phyloP scores from a whole-genome alignment of 2,113 vertebrate genomes.

The Rhizomys pruinosus region DNA sequence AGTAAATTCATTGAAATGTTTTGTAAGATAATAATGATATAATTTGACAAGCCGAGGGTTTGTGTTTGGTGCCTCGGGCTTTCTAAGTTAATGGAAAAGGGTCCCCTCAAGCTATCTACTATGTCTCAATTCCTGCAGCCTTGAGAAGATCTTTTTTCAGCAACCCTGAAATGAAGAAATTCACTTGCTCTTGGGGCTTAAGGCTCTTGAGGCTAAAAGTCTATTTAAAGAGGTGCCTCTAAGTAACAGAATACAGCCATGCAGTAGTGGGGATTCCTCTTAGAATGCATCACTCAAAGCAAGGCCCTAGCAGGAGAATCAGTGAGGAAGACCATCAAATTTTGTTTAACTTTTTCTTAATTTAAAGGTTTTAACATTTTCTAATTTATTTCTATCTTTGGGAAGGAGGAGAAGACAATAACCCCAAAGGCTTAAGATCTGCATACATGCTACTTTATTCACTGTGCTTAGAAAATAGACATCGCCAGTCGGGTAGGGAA shows the following conservation, averaged over 20 bases:
- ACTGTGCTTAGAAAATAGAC: conserved; percentile 62
- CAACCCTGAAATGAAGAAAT: conserved; percentile 67
- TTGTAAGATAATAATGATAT: conserved; percentile 43
- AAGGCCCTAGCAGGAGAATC: conserved; percentile 66
- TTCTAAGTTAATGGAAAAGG: conserved; percentile 37
- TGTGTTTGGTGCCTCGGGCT: conserved; percentile 61
- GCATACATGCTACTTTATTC: conserved; percentile 40
- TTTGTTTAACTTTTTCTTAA: conserved; percentile 86
- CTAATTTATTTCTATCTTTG: conserved; percentile 83
- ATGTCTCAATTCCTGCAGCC: conserved; percentile 30
- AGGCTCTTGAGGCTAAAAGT: conserved; percentile 64
- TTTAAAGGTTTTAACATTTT: conserved; percentile 79
- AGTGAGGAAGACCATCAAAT: conserved; percentile 82
- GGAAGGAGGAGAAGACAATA: conserved; percentile 73
- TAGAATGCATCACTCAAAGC: conserved; percentile 82
- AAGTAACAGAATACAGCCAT: conserved; percentile 78
- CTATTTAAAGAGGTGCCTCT: conserved; percentile 75
- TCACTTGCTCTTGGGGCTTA: conserved; percentile 75
- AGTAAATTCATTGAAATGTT: conserved; percentile 45
- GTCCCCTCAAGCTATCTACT: conserved; percentile 57
- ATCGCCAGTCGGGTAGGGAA: conserved; percentile 50
- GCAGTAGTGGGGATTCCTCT: conserved; percentile 76
- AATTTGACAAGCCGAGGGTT: conserved; percentile 59
- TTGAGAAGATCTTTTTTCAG: conserved; percentile 62
- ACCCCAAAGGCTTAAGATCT: conserved; percentile 57